Evolutionary conservation across 2,888 invertebrate genomes (phyloP), one percentile per base, ranked within the genome.

Genomic region (Odontocolon sp.): DNA sequence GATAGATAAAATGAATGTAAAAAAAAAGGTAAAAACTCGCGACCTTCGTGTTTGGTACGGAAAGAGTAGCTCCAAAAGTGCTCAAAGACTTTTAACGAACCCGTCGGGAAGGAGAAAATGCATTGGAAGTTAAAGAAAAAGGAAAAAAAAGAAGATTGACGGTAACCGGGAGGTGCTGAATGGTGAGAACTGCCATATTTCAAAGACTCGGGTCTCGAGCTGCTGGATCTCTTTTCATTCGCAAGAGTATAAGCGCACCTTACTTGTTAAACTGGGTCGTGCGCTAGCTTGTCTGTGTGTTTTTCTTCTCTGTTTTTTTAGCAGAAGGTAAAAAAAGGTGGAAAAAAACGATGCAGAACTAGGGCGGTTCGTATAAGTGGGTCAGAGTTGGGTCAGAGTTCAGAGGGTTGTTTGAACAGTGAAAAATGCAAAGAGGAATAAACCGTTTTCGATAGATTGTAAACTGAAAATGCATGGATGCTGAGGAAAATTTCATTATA

Each of bases 191-290:
- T 67, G 18, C 38, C 40, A 40, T 50, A 28, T 59, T 52, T 36
- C 28, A 36, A 14, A 59, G 61, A 4, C n/a, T 50, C 33, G 21
- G 59, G 64, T 72, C 42, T 40, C 52, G 47, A 18, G 47, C 45
- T 23, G 42, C 18, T 8, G 42, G 52, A 23, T 66, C 31, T 72
- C 52, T 66, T 71, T 31, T 66, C 66, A 54, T 54, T 61, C 45
- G 72, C 47, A 18, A 61, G 66, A 71, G 66, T 67, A 14, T 66
- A 59, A 31, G 66, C 69, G 57, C 21, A 45, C 45, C 52, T 76
- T 61, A 52, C 45, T 54, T 33, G 40, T 23, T 64, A 61, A 76
- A 71, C 66, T 67, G 42, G 76, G 76, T 70, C 76, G 70, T 38
- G 9, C 31, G 36, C 23, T 38, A 70, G 59, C 52, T 36, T 16